Conservation (phyloP, 2,113 vertebrate genomes). For the Pristiophorus japonicus region DNA sequence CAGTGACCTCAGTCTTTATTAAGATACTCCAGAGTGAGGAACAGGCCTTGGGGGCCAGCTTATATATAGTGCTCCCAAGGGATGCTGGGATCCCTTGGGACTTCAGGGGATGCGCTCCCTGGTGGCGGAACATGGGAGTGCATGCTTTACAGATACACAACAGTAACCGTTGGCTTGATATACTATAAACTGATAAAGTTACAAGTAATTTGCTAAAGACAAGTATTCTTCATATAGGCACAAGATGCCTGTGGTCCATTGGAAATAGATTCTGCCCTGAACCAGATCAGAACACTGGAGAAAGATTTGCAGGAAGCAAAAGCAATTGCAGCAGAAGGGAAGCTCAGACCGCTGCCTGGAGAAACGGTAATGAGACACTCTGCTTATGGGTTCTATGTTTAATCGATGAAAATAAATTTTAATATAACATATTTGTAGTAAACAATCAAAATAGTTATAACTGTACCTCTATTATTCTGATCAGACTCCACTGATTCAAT, state of each 20-base stretch:
- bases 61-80: too few species aligned
- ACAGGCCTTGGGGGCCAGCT: too few species aligned
- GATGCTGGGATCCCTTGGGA: too few species aligned
- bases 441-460: neutral
- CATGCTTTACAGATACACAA: too few species aligned
- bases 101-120: too few species aligned
- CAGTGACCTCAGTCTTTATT: too few species aligned
- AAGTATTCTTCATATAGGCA: conserved; percentile 58
- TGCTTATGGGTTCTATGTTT: neutral
- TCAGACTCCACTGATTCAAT: neutral
- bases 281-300: conserved; percentile 78
- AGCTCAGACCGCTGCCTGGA: conserved; percentile 84
- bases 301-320: conserved; percentile 86
- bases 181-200: too few species aligned
- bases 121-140: too few species aligned
- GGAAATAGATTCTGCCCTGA: conserved; percentile 88
- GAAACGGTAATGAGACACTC: conserved; percentile 68
- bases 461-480: neutral
- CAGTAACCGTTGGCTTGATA: neutral
- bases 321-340: conserved; percentile 74
- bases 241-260: conserved; percentile 91
- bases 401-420: neutral
- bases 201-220: too few species aligned
- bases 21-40: too few species aligned
- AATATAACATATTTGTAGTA: neutral